A percentile compares a stretch with the other conserved stretches of the same genome.
Conservation (phyloP, 2,888 invertebrate species). For the Agriopis marginaria region DNA sequence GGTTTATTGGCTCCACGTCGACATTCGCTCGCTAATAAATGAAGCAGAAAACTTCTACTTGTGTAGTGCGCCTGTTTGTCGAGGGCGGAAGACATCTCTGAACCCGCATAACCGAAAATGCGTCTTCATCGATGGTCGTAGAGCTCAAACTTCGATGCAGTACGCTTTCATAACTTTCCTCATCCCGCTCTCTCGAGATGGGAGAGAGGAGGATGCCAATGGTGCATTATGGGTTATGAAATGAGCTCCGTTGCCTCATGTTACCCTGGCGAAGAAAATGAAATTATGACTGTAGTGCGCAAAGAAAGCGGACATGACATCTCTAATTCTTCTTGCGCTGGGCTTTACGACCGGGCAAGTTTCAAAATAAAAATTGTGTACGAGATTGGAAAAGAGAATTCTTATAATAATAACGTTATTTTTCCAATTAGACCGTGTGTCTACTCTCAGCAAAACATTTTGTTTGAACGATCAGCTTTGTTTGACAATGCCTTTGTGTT, state of each 20-base stretch:
- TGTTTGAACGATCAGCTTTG: neutral
- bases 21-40: constrained; percentile 82
- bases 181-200: constrained; percentile 57
- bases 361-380: constrained; percentile 47
- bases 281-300: constrained; percentile 77
- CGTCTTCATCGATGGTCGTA: constrained; percentile 58
- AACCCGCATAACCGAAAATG: constrained; percentile 62
- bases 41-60: constrained; percentile 84
- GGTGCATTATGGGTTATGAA: constrained; percentile 83
- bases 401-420: constrained; percentile 24
- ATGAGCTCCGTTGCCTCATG: constrained; percentile 79
- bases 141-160: constrained; percentile 69
- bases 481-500: no score
- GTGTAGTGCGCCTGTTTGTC: constrained; percentile 73
- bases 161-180: constrained; percentile 61
- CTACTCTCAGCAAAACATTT: neutral
- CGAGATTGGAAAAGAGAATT: constrained; percentile 43
- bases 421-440: constrained; percentile 25
- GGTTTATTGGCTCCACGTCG: constrained; percentile 79
- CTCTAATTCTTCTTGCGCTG: constrained; percentile 58
- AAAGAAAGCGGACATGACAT: constrained; percentile 77
- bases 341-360: constrained; percentile 52
- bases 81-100: constrained; percentile 70
- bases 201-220: constrained; percentile 60
- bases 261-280: constrained; percentile 77